Conservation (phyloP, 2,888 invertebrate species). For the Chrysina gloriosa region DNA sequence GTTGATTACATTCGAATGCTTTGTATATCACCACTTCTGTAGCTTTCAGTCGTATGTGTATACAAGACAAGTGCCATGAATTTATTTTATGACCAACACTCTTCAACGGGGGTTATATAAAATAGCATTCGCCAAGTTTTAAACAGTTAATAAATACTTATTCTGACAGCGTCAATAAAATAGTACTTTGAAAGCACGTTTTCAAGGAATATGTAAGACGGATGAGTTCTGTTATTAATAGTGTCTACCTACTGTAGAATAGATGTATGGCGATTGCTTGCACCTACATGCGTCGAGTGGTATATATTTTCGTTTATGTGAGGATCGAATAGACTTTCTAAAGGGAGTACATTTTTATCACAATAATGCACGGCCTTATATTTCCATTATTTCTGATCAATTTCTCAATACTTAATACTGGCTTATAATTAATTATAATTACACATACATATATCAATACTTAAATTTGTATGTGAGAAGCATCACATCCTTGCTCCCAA, state of each 20-base stretch:
- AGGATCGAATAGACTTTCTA: neutral
- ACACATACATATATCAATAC: too few relatives aligned
- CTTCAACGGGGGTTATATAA: conserved; percentile 27
- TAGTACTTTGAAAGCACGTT: conserved; percentile 33
- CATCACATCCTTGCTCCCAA: too few relatives aligned
- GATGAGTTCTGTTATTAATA: conserved; percentile 10
- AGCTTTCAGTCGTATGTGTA: conserved; percentile 12
- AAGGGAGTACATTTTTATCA: neutral
- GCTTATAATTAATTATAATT: too few relatives aligned
- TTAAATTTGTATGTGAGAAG: too few relatives aligned
- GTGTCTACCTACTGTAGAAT: neutral
- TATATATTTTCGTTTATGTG: neutral
- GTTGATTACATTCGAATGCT: conserved; percentile 32
- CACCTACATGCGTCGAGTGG: neutral
- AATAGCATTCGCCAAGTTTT: conserved; percentile 29
- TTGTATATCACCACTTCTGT: conserved; percentile 21
- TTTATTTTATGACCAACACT: conserved; percentile 30
- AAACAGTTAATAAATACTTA: conserved; percentile 38
- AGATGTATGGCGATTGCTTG: neutral
- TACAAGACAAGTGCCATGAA: conserved; percentile 32
- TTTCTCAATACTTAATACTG: too few relatives aligned
- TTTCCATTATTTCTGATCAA: neutral
- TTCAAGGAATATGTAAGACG: conserved; percentile 21
- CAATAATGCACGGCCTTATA: neutral
- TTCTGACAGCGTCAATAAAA: conserved; percentile 31